Evolutionary conservation across 2,113 vertebrate genomes (phyloP).

Genomic region (Saguinus imperator): DNA sequence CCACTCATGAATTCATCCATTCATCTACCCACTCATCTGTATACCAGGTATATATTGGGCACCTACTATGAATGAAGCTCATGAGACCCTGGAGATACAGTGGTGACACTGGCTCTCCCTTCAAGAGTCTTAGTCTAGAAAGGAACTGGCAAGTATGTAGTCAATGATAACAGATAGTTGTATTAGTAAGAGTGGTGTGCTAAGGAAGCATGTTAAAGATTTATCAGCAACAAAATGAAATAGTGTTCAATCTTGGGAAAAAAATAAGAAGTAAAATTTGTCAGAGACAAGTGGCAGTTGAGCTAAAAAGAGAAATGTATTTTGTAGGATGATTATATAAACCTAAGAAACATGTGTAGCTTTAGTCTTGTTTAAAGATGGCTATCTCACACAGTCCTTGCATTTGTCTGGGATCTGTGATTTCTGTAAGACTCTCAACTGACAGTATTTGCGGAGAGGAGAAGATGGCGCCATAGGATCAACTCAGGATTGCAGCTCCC

Average conservation of each 20-base stretch:
- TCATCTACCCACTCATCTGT: neutral
- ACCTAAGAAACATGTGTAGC: neutral
- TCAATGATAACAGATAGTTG: neutral
- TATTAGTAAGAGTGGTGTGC: neutral
- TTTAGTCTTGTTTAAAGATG: neutral
- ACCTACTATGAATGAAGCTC: neutral
- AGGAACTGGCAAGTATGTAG: neutral
- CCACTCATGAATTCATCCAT: neutral
- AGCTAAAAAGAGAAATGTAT: neutral
- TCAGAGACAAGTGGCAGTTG: neutral
- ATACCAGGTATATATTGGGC: neutral
- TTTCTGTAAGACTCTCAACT: conserved; percentile 3
- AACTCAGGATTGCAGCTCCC: too few relatives aligned
- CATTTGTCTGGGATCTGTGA: neutral
- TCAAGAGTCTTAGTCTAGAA: neutral
- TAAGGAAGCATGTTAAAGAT: neutral
- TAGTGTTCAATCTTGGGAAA: neutral
- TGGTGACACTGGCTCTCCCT: neutral
- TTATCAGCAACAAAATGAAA: neutral
- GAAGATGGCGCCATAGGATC: too few relatives aligned
- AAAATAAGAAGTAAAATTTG: neutral
- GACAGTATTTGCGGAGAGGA: neutral
- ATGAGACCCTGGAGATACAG: neutral
- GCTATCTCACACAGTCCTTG: neutral
- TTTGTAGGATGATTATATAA: neutral